These are phyloP conservation scores for Eugnorisma glareosa DNA, from an alignment of 2,888 invertebrate genomes.

Conservation along the genomic window DNA sequence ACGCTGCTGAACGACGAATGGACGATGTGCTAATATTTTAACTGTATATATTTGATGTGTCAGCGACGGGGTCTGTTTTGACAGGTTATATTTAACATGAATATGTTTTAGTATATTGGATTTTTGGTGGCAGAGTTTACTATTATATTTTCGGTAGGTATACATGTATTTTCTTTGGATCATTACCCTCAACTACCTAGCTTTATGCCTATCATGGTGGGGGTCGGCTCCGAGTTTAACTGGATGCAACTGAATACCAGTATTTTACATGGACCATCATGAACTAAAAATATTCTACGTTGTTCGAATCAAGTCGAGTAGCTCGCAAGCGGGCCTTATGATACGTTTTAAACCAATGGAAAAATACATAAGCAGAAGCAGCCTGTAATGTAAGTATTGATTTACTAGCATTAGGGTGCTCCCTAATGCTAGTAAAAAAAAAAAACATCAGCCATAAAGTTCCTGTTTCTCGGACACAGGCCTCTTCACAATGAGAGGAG, in stretches of 20 bases:
- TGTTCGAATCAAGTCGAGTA: not conserved
- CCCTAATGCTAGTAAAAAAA: no score
- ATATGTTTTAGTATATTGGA: conserved; percentile 4
- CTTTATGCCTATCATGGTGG: fast-evolving
- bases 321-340: not conserved
- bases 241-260: not conserved
- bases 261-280: not conserved
- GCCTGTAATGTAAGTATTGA: not conserved
- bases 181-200: not conserved
- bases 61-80: conserved; percentile 14
- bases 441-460: no score
- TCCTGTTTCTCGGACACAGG: no score
- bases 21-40: conserved; percentile 45
- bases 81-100: conserved; percentile 3
- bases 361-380: not conserved
- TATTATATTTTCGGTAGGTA: not conserved
- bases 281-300: not conserved
- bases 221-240: not conserved
- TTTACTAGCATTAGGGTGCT: no score
- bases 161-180: no score
- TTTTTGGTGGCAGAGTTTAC: not conserved
- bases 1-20: conserved; percentile 3
- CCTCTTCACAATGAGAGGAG: no score
- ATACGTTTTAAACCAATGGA: not conserved
- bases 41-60: conserved; percentile 25